phyloP scores from a whole-genome alignment of 2,113 vertebrate genomes.

The Ochotona curzoniae region DNA sequence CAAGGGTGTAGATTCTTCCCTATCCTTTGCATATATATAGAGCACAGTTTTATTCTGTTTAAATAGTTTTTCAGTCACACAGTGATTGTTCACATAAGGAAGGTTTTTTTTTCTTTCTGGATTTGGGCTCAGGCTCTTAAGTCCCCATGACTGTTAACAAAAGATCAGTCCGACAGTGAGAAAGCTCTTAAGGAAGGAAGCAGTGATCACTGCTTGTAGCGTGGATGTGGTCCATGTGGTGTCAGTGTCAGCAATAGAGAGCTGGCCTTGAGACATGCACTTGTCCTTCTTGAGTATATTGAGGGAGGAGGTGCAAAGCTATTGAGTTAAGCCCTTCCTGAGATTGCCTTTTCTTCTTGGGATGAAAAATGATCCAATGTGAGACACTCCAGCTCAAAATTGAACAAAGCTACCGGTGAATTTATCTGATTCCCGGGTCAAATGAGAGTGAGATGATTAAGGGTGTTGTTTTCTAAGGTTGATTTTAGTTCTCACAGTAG shows the following conservation, averaged over 20 bases:
- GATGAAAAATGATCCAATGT: conserved; percentile 54
- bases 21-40: not conserved
- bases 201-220: not conserved
- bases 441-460: not conserved
- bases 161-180: not conserved
- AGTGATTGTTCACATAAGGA: not conserved
- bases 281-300: not conserved
- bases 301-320: not conserved
- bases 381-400: not conserved
- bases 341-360: conserved; percentile 63
- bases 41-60: conserved; percentile 22
- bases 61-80: not conserved
- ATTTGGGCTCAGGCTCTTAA: conserved; percentile 47
- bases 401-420: conserved; percentile 27
- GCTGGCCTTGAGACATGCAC: not conserved
- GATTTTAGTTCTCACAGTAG: conserved; percentile 35
- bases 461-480: conserved; percentile 24
- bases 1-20: conserved; percentile 8
- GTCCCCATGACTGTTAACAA: not conserved
- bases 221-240: not conserved
- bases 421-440: conserved; percentile 15
- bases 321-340: conserved; percentile 34
- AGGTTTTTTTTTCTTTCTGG: not conserved
- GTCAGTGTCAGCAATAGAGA: not conserved
- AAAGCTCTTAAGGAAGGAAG: not conserved